Percentiles rank a stretch among this genome's conserved stretches.
Evolutionary conservation across 2,797 vertebrate genomes (phyloP).

Genomic region (Cynodonichthys magdalenae): DNA sequence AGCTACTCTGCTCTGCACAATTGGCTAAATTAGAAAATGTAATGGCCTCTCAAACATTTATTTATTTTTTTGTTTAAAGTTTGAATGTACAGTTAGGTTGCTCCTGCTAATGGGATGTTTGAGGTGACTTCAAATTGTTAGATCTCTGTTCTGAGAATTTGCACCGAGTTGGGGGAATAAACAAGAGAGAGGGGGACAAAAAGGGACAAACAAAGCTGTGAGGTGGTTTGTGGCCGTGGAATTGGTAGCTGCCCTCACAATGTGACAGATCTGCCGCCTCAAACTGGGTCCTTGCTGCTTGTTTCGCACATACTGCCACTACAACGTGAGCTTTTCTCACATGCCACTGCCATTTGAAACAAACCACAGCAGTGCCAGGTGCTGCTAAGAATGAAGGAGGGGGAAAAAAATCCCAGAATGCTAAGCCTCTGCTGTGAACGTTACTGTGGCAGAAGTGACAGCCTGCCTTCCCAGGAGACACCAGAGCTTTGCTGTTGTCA

Average conservation of each 20-base stretch:
- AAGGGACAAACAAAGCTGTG: constrained; percentile 32
- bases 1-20: constrained; percentile 15
- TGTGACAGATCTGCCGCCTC: constrained; percentile 63
- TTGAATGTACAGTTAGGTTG: constrained; percentile 26
- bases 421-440: constrained; percentile 44
- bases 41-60: constrained; percentile 41
- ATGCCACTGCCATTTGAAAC: constrained; percentile 44
- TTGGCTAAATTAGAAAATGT: constrained; percentile 32
- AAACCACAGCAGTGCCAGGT: constrained; percentile 16
- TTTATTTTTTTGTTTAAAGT: constrained; percentile 37
- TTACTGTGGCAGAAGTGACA: constrained; percentile 55
- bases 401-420: constrained; percentile 4
- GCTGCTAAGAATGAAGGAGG: constrained; percentile 28
- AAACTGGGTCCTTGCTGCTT: constrained; percentile 37
- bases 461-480: constrained; percentile 52
- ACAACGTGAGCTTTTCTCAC: constrained; percentile 44
- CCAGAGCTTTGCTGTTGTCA: constrained; percentile 61
- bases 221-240: constrained; percentile 44
- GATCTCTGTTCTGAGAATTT: constrained; percentile 35
- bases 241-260: constrained; percentile 54
- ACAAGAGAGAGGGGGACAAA: background rate
- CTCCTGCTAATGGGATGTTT: constrained; percentile 55
- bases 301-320: constrained; percentile 22
- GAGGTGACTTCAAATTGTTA: constrained; percentile 32
- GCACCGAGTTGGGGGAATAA: constrained; percentile 12